These are phyloP conservation scores for Neodiprion pinetum DNA, from an alignment of 1,140 invertebrate genomes.

Conservation along the genomic window DNA sequence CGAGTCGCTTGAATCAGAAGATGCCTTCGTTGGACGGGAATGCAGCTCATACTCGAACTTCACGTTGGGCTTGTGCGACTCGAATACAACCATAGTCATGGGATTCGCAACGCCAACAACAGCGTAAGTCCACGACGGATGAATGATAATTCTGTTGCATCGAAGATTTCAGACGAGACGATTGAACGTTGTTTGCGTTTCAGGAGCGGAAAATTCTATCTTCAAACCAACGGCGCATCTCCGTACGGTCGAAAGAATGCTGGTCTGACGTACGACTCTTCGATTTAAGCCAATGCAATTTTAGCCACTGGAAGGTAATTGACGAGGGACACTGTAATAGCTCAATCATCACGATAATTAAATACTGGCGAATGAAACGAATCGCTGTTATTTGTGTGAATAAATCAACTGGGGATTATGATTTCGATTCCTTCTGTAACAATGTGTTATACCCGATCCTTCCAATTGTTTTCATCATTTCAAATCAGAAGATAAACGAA, in stretches of 20 bases:
- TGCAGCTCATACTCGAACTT: slow-evolving; percentile 54
- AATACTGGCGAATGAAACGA: too few species aligned
- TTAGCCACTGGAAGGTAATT: too few species aligned
- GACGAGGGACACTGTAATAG: too few species aligned
- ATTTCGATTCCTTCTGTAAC: too few species aligned
- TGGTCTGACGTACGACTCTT: neutral
- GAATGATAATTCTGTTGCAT: too few species aligned
- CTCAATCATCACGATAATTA: too few species aligned
- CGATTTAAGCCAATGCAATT: too few species aligned
- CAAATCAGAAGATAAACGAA: neutral
- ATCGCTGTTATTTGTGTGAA: too few species aligned
- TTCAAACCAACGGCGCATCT: neutral
- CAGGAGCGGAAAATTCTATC: neutral
- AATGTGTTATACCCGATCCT: too few species aligned
- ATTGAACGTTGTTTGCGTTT: neutral
- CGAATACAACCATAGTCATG: slow-evolving; percentile 36
- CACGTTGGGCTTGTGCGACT: slow-evolving; percentile 38
- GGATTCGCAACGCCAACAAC: slow-evolving; percentile 34
- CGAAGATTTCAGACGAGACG: too few species aligned
- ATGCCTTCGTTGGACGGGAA: slow-evolving; percentile 47
- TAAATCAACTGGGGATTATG: too few species aligned
- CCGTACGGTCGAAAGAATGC: neutral
- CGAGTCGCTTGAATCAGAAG: slow-evolving; percentile 61
- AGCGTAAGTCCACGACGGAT: neutral
- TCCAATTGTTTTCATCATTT: neutral